Evolutionary conservation across 2,113 vertebrate species (phyloP).

Genomic region (Chaetops frenatus): DNA sequence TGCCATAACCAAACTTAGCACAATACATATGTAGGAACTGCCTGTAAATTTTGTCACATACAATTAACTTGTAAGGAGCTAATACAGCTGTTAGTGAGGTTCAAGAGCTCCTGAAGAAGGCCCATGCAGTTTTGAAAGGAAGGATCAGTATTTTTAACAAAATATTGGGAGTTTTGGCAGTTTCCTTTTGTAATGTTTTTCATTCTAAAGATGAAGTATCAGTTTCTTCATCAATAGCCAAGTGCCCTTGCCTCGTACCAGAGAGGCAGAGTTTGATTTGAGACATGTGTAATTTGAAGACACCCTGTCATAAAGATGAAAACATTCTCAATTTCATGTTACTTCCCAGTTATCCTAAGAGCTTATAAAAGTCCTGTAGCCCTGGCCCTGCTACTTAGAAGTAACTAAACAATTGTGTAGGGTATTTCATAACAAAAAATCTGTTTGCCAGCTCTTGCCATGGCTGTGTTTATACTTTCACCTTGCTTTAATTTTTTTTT

Average conservation of each 20-base stretch:
- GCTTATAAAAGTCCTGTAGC: background rate
- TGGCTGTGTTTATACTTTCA: background rate
- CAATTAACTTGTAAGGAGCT: background rate
- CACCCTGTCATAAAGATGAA: background rate
- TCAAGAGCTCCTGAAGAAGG: background rate
- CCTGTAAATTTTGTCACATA: background rate
- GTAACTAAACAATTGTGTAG: background rate
- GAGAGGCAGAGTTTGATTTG: background rate
- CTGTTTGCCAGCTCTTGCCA: background rate
- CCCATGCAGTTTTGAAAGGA: background rate
- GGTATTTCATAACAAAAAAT: background rate
- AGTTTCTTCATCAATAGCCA: background rate
- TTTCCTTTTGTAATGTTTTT: background rate
- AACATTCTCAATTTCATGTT: background rate
- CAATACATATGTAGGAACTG: background rate
- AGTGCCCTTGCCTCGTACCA: background rate
- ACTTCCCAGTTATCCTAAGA: background rate
- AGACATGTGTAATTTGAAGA: background rate
- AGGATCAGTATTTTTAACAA: background rate
- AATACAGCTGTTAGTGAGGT: background rate
- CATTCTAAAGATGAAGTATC: background rate
- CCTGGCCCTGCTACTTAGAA: background rate
- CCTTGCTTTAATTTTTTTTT: background rate
- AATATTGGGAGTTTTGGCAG: background rate
- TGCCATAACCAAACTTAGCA: background rate